phyloP scores from a whole-genome alignment of 64 coral and sea anemone genomes.

The Stylophora pistillata region DNA sequence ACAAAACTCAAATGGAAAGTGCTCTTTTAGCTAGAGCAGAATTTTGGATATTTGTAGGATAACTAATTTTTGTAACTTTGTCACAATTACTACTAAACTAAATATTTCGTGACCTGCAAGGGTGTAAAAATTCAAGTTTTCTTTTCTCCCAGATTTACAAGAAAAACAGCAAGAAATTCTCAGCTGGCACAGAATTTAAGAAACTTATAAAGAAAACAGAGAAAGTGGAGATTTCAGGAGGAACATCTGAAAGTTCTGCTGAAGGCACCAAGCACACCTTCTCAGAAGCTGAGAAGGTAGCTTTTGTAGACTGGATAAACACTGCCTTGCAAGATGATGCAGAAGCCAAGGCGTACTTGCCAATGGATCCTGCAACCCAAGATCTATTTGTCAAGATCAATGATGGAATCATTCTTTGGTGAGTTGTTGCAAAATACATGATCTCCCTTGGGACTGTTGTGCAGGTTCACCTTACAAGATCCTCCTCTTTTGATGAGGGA shows the following conservation, averaged over 20 bases:
- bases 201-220: conserved; percentile 75
- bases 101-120: too few relatives aligned
- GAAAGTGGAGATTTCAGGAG: conserved; percentile 53
- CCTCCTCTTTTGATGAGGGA: too few relatives aligned
- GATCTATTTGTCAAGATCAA: conserved; percentile 85
- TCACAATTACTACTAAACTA: too few relatives aligned
- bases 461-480: too few relatives aligned
- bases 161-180: conserved; percentile 53
- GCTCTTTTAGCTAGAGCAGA: too few relatives aligned
- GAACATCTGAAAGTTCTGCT: conserved; percentile 74
- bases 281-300: conserved; percentile 77
- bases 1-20: too few relatives aligned
- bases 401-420: conserved; percentile 92
- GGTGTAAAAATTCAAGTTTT: neutral
- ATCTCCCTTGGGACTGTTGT: too few relatives aligned
- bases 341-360: conserved; percentile 68
- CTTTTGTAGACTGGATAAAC: conserved; percentile 99
- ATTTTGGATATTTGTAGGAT: too few relatives aligned
- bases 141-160: conserved; percentile 62
- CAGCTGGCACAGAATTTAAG: conserved; percentile 61
- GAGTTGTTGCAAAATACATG: neutral
- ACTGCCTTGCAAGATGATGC: conserved; percentile 74
- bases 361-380: conserved; percentile 60
- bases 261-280: conserved; percentile 89
- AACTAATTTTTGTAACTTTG: too few relatives aligned